These are phyloP conservation scores for Virgularia gustaviana DNA, from an alignment of 92 coral and sea anemone species.

Conservation along the genomic window DNA sequence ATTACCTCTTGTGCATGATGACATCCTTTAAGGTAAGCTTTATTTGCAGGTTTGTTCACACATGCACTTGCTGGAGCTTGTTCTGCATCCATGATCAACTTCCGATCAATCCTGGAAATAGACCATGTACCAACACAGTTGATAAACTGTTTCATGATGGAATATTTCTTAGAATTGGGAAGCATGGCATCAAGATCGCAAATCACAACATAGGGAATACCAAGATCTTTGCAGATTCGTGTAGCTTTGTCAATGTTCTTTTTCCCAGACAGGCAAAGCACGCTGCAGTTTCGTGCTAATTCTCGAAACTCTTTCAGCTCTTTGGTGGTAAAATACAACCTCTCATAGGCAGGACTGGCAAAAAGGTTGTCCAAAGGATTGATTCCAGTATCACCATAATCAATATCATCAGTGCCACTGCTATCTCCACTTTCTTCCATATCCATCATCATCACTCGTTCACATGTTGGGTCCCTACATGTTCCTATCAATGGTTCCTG, in stretches of 20 bases:
- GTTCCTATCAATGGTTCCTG: background rate
- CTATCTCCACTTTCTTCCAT: slow-evolving; percentile 6
- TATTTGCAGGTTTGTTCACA: slow-evolving; percentile 61
- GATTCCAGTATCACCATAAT: slow-evolving; percentile 28
- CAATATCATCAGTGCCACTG: slow-evolving; percentile 30
- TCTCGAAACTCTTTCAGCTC: slow-evolving; percentile 65
- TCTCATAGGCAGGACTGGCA: slow-evolving; percentile 65
- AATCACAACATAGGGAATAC: slow-evolving; percentile 72
- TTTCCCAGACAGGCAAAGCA: slow-evolving; percentile 62
- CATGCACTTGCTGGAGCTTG: slow-evolving; percentile 78
- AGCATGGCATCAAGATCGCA: slow-evolving; percentile 86
- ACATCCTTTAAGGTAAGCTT: slow-evolving; percentile 59
- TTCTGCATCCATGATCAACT: slow-evolving; percentile 72
- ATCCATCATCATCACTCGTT: background rate
- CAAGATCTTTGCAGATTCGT: slow-evolving; percentile 77
- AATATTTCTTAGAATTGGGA: slow-evolving; percentile 81
- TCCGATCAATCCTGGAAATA: slow-evolving; percentile 59
- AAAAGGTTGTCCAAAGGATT: slow-evolving; percentile 48
- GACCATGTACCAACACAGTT: slow-evolving; percentile 72
- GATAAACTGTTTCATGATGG: slow-evolving; percentile 74
- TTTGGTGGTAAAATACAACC: slow-evolving; percentile 59
- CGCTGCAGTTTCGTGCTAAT: slow-evolving; percentile 74
- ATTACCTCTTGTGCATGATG: slow-evolving; percentile 66
- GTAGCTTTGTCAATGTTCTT: slow-evolving; percentile 81
- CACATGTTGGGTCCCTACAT: background rate